These are phyloP conservation scores for Anticlea derivata DNA, from an alignment of 2,888 invertebrate genomes.

Conservation along the genomic window DNA sequence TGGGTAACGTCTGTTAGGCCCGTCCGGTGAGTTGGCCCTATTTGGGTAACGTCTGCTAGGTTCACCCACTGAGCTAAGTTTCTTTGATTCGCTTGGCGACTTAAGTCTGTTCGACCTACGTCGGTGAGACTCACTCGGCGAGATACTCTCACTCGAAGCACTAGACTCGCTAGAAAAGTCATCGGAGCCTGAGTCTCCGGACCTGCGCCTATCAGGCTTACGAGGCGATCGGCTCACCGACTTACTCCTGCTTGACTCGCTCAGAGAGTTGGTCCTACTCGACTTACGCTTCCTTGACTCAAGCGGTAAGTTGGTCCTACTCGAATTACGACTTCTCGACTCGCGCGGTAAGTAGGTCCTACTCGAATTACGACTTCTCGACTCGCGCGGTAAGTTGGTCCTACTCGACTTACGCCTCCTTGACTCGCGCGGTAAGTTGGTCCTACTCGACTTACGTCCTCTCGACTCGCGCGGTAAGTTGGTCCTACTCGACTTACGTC, in stretches of 20 bases:
- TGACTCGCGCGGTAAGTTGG: neutral
- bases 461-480: too few species aligned
- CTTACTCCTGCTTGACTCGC: too few species aligned
- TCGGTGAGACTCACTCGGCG: neutral
- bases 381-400: too few species aligned
- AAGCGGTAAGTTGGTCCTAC: neutral
- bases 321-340: neutral
- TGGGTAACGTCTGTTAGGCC: neutral
- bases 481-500: too few species aligned
- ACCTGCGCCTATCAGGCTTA: too few species aligned
- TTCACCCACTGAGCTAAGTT: too few species aligned
- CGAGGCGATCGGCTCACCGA: too few species aligned
- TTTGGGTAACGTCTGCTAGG: too few species aligned
- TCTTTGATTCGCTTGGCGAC: neutral
- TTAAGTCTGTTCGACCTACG: neutral
- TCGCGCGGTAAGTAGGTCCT: neutral
- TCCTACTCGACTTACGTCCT: neutral
- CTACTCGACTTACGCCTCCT: too few species aligned
- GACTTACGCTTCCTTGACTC: neutral
- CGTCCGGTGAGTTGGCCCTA: neutral
- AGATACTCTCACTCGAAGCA: neutral
- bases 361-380: neutral
- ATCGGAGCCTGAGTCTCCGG: too few species aligned
- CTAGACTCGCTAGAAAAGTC: too few species aligned
- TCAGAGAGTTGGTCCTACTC: neutral